These are phyloP conservation scores for Lemur catta DNA, from an alignment of 2,797 vertebrate species.

Conservation along the genomic window DNA sequence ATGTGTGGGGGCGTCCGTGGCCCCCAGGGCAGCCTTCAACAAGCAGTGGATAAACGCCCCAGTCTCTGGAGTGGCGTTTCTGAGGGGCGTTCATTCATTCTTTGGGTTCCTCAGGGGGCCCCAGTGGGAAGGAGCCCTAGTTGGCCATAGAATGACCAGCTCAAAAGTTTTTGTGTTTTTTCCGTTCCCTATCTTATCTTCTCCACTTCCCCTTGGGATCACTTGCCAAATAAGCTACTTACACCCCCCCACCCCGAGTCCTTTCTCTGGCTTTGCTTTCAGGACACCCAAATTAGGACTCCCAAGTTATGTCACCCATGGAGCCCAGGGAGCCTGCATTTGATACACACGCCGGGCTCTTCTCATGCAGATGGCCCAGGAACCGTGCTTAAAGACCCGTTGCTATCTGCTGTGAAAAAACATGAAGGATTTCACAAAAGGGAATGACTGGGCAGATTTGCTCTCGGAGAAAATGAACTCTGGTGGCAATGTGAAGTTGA, in stretches of 20 bases:
- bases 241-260: background rate
- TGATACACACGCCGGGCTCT: background rate
- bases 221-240: background rate
- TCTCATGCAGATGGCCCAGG: background rate
- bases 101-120: background rate
- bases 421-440: background rate
- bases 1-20: accelerated
- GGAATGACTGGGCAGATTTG: background rate
- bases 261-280: background rate
- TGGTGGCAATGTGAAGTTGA: background rate
- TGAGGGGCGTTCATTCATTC: background rate
- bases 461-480: background rate
- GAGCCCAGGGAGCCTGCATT: background rate
- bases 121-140: too few species aligned
- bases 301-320: accelerated
- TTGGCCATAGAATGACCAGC: background rate
- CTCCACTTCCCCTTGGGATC: background rate
- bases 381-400: background rate
- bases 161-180: background rate
- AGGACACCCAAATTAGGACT: background rate
- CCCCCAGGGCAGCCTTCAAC: background rate
- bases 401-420: background rate
- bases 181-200: background rate
- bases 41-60: too few species aligned
- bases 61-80: background rate